Conservation (phyloP, 2,888 invertebrate species). For the Calameuta pallipes region DNA sequence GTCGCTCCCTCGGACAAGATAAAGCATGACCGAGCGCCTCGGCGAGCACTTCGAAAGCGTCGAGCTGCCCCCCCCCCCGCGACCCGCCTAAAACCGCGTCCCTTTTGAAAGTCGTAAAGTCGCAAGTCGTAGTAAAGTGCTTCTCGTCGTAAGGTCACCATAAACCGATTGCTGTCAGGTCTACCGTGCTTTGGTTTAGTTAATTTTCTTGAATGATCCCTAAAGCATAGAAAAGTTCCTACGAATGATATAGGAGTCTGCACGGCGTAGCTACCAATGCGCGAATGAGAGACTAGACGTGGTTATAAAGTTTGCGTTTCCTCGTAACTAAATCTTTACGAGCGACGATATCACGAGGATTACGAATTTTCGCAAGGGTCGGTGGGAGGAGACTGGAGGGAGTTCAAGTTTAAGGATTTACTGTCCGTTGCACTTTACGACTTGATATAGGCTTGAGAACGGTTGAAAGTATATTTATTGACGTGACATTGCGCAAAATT, state of each 20-base stretch:
- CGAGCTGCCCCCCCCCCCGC: constrained; percentile 21
- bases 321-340: not conserved
- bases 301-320: not conserved
- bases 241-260: not conserved
- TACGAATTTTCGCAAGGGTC: not conserved
- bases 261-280: not conserved
- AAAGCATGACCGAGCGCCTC: constrained; percentile 23
- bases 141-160: not conserved
- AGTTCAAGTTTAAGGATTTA: constrained; percentile 29
- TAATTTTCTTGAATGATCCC: not conserved
- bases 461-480: not conserved
- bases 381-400: constrained; percentile 13
- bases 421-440: constrained; percentile 37
- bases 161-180: not conserved
- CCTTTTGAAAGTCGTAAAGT: constrained; percentile 44
- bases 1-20: constrained; percentile 26
- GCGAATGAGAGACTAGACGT: not conserved
- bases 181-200: not conserved
- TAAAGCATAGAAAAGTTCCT: not conserved
- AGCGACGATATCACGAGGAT: not conserved
- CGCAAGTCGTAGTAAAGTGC: constrained; percentile 5
- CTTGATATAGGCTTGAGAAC: constrained; percentile 4
- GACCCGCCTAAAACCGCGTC: constrained; percentile 34
- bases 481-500: not conserved
- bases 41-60: constrained; percentile 23